phyloP scores from a whole-genome alignment of 1,140 invertebrate species.

The Ctenoplectra terminalis region DNA sequence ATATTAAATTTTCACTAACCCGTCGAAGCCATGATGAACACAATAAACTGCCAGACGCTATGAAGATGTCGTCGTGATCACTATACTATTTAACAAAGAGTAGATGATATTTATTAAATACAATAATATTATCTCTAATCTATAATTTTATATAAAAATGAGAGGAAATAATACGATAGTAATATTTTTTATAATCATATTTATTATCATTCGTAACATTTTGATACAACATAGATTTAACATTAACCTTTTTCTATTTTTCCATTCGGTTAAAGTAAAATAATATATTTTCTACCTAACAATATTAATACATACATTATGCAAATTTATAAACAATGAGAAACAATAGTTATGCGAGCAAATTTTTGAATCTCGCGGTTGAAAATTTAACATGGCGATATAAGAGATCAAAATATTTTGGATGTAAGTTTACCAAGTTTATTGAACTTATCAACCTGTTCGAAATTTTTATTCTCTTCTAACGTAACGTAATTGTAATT shows the following conservation, averaged over 20 bases:
- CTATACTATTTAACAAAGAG: conserved; percentile 10
- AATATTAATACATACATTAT: not conserved
- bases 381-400: conserved; percentile 1
- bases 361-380: conserved; percentile 34
- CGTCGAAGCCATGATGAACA: conserved; percentile 79
- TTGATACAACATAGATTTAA: not conserved
- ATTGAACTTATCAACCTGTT: not conserved
- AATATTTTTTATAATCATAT: not conserved
- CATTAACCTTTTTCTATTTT: not conserved
- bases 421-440: not conserved
- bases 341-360: rapidly evolving
- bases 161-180: not conserved
- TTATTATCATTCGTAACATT: not conserved
- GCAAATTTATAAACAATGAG: not conserved
- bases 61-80: conserved; percentile 67
- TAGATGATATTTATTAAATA: not conserved
- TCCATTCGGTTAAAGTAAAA: not conserved
- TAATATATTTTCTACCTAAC: not conserved
- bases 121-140: not conserved
- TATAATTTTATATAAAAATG: too few species aligned
- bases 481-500: not conserved
- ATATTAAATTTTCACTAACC: conserved; percentile 71
- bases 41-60: conserved; percentile 68
- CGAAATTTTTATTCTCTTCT: not conserved
- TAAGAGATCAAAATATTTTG: not conserved